These are phyloP conservation scores for Azorinus chamasolen DNA, from an alignment of 2,888 invertebrate species.

Conservation along the genomic window DNA sequence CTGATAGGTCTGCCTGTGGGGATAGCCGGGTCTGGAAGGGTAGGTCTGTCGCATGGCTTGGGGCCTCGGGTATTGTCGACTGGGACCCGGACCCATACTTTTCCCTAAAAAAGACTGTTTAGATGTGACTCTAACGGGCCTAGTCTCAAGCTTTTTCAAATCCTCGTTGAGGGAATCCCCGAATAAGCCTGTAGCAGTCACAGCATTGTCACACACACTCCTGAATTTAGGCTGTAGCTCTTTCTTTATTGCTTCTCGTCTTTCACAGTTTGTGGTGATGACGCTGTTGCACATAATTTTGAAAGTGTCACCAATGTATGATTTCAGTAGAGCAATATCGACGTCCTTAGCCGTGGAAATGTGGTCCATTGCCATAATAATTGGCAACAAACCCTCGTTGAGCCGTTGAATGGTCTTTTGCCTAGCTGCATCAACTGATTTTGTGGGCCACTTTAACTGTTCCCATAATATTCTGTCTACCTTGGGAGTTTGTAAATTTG, in stretches of 20 bases:
- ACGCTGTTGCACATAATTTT: not conserved
- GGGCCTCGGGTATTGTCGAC: no score
- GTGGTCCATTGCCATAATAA: not conserved
- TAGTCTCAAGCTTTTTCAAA: no score
- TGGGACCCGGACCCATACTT: no score
- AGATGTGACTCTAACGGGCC: no score
- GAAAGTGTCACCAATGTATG: not conserved
- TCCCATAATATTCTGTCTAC: not conserved
- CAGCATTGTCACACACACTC: not conserved
- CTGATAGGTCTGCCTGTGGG: not conserved
- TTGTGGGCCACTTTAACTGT: not conserved
- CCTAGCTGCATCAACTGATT: not conserved
- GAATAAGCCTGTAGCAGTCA: no score
- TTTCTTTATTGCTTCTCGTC: not conserved
- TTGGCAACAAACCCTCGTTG: not conserved
- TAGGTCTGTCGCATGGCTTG: not conserved
- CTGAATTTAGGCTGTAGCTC: not conserved
- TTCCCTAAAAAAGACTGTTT: no score
- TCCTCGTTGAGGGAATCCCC: no score
- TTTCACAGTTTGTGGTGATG: not conserved
- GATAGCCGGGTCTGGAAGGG: not conserved
- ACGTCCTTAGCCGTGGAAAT: not conserved
- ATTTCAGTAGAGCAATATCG: not conserved
- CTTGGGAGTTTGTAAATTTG: not conserved
- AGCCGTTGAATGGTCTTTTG: not conserved